A percentile compares a stretch with the other conserved stretches of the same genome.
Evolutionary conservation across 2,888 invertebrate species (phyloP).

Genomic region (Pollenia griseotomentosa): DNA sequence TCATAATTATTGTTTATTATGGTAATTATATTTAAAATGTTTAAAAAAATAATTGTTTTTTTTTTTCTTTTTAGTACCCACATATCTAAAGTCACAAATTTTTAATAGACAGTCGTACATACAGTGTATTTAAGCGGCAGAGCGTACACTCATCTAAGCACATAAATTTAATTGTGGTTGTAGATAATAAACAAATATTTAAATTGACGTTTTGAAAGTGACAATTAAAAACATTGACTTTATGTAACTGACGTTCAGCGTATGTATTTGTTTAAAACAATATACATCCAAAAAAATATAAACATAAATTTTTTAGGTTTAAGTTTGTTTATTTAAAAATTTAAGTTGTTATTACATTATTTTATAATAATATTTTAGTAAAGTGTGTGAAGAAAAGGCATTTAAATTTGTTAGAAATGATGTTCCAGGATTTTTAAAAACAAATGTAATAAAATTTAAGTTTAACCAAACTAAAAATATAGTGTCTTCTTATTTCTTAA

Average conservation of each 20-base stretch:
- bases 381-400: background rate
- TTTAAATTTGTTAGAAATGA: background rate
- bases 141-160: background rate
- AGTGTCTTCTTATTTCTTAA: too few relatives aligned
- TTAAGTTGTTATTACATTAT: slow-evolving; percentile 3
- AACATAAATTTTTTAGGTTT: background rate
- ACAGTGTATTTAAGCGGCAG: background rate
- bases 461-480: too few relatives aligned
- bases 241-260: slow-evolving; percentile 55
- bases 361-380: background rate
- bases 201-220: slow-evolving; percentile 50
- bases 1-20: slow-evolving; percentile 65
- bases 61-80: slow-evolving; percentile 38
- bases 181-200: slow-evolving; percentile 38
- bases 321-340: slow-evolving; percentile 10
- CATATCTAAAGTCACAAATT: slow-evolving; percentile 22
- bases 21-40: slow-evolving; percentile 61
- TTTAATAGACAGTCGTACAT: background rate
- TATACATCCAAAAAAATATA: background rate
- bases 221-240: slow-evolving; percentile 51
- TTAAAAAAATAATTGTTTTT: slow-evolving; percentile 47
- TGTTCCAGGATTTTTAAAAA: too few relatives aligned
- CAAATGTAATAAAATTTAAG: too few relatives aligned
- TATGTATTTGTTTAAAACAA: slow-evolving; percentile 37
- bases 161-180: slow-evolving; percentile 2